A percentile compares a stretch with the other conserved stretches of the same genome.
These are phyloP conservation scores for Limnephilus marmoratus DNA, from an alignment of 2,888 invertebrate species.

Conservation along the genomic window DNA sequence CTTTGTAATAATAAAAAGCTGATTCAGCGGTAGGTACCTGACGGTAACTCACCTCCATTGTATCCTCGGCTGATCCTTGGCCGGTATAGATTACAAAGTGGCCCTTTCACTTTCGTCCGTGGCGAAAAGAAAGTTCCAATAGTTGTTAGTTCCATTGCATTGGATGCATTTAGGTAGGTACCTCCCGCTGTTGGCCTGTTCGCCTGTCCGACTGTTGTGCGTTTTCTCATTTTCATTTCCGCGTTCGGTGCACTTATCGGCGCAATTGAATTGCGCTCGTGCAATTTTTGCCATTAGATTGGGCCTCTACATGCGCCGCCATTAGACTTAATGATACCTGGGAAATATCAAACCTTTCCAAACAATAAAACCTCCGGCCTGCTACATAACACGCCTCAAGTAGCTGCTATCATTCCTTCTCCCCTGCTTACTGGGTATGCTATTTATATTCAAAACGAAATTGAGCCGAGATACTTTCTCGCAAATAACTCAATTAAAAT, in stretches of 20 bases:
- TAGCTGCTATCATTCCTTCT: not conserved
- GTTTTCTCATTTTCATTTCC: slow-evolving; percentile 62
- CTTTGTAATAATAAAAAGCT: not conserved
- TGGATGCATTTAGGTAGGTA: slow-evolving; percentile 29
- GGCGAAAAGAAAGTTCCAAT: slow-evolving; percentile 59
- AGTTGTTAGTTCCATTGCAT: slow-evolving; percentile 15
- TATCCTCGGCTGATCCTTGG: slow-evolving; percentile 28
- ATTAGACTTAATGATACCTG: slow-evolving; percentile 38
- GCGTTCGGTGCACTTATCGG: slow-evolving; percentile 49
- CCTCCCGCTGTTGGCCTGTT: slow-evolving; percentile 6
- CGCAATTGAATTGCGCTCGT: slow-evolving; percentile 55
- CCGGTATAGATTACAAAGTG: slow-evolving; percentile 9
- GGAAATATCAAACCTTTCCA: slow-evolving; percentile 38
- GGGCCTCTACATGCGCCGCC: slow-evolving; percentile 17
- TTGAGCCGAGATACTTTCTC: not conserved
- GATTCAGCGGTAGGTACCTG: not conserved
- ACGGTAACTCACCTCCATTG: slow-evolving; percentile 7
- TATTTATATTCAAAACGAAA: not conserved
- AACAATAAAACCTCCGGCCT: slow-evolving; percentile 12
- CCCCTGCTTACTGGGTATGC: not conserved
- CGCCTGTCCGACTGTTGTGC: slow-evolving; percentile 51
- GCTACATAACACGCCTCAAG: not conserved
- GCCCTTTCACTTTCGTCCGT: slow-evolving; percentile 60
- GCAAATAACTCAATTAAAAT: not conserved
- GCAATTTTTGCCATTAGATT: slow-evolving; percentile 57